A percentile compares a stretch with the other conserved stretches of the same genome.
Conservation (phyloP, 2,113 vertebrate species). For the rat (Rattus norvegicus) region DNA sequence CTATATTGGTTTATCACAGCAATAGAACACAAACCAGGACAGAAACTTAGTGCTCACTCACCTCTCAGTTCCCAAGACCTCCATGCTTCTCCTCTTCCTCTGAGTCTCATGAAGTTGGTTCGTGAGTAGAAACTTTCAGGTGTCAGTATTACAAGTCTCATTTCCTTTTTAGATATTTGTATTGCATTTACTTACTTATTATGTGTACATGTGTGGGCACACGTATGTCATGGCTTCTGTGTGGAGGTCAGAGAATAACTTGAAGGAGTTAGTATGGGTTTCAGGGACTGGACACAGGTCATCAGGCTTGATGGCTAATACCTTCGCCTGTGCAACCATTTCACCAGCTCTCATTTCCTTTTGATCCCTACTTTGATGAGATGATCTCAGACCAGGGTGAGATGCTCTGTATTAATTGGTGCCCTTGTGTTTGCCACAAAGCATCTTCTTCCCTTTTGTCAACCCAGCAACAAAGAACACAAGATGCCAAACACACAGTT, state of each 20-base stretch:
- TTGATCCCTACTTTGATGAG: constrained; percentile 77
- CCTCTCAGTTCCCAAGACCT: neutral
- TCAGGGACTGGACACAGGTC: no score
- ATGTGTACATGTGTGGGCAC: neutral
- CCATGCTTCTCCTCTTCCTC: neutral
- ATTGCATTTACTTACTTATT: neutral
- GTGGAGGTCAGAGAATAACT: neutral
- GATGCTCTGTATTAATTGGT: constrained; percentile 79
- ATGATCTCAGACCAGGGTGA: constrained; percentile 74
- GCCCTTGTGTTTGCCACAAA: constrained; percentile 61
- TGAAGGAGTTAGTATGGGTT: neutral
- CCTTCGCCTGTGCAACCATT: neutral
- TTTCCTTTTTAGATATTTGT: constrained; percentile 32
- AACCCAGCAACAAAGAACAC: constrained; percentile 76
- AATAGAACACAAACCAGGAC: neutral
- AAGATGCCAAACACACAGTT: constrained; percentile 77
- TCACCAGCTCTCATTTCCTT: neutral
- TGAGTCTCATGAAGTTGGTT: neutral
- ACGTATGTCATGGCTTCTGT: no score
- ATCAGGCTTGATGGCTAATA: no score
- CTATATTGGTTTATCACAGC: neutral
- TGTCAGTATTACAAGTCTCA: constrained; percentile 20
- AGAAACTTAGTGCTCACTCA: neutral
- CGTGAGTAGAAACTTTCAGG: neutral
- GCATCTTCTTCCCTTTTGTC: constrained; percentile 56